A percentile compares a stretch with the other conserved stretches of the same genome.
phyloP scores from a whole-genome alignment of 2,797 vertebrate genomes.

The Poeciliopsis infans region DNA sequence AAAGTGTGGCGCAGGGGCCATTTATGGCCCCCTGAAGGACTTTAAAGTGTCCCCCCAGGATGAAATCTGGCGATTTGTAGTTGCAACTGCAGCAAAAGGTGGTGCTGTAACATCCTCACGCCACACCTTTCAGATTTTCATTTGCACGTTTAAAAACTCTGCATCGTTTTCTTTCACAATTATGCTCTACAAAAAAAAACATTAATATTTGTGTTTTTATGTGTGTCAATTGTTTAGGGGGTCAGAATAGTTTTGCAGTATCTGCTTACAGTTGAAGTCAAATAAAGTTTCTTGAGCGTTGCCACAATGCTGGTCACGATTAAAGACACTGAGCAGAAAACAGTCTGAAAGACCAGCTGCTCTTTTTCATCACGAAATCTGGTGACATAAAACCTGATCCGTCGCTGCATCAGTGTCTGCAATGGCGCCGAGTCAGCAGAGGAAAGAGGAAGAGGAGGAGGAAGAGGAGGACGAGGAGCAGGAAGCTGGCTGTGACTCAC shows the following conservation, averaged over 20 bases:
- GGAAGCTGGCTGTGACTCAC: constrained; percentile 49
- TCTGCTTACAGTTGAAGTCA: neutral
- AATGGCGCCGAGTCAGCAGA: constrained; percentile 50
- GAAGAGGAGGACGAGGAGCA: neutral
- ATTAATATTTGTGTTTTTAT: neutral
- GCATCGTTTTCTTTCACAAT: neutral
- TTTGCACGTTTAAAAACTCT: neutral
- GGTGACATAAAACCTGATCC: neutral
- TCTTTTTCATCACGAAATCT: no score
- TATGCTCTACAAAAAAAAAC: neutral
- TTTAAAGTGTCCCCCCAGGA: neutral
- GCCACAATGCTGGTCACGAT: constrained; percentile 62
- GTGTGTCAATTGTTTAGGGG: neutral
- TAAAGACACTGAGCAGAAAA: constrained; percentile 1
- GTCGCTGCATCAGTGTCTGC: constrained; percentile 10
- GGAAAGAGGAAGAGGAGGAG: constrained; percentile 4
- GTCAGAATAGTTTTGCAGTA: neutral
- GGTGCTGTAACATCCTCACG: neutral
- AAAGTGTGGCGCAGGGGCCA: no score
- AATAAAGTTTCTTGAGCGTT: neutral
- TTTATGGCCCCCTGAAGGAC: no score
- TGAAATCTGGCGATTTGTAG: neutral
- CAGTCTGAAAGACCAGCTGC: neutral
- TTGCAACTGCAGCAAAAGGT: neutral
- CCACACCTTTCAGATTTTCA: neutral